Percentiles rank a stretch among this genome's conserved stretches.
Conservation (phyloP, 2,797 vertebrate species). For the Philypnodon macrostomus region DNA sequence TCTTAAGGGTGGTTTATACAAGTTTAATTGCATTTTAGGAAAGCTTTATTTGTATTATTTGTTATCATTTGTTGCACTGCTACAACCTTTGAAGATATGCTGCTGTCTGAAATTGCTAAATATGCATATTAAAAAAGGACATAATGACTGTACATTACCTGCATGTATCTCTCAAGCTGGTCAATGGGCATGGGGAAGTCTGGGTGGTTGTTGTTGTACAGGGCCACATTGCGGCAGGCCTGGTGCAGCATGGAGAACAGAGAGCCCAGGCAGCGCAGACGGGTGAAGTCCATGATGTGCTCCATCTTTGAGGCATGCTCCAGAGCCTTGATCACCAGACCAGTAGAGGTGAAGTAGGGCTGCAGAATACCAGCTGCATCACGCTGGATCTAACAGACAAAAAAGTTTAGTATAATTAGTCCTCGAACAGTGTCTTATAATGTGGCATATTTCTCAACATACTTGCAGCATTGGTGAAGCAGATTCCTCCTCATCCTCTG, state of each 20-base stretch:
- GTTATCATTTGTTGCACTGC: no score
- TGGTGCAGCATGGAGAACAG: conserved; percentile 98
- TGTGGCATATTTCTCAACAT: neutral
- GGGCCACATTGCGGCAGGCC: conserved; percentile 93
- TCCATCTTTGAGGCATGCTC: conserved; percentile 96
- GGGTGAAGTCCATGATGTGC: conserved; percentile 99
- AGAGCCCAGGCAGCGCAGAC: conserved; percentile 92
- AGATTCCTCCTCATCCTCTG: conserved; percentile 91
- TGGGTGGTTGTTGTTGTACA: conserved; percentile 97
- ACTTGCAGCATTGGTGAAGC: conserved; percentile 98
- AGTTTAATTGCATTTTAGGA: no score
- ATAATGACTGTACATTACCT: no score
- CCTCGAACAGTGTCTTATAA: neutral
- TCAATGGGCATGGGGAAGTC: conserved; percentile 98
- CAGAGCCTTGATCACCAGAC: conserved; percentile 94
- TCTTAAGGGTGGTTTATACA: no score
- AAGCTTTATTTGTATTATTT: no score
- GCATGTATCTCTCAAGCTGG: conserved; percentile 95
- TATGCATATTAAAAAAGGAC: no score
- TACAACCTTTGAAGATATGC: no score
- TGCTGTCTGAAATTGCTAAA: no score
- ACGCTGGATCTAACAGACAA: conserved; percentile 86
- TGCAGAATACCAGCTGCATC: conserved; percentile 88
- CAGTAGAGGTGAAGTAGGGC: conserved; percentile 95
- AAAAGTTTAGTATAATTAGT: neutral